Percentiles rank a stretch among this genome's conserved stretches.
These are phyloP conservation scores for Hirudinaria manillensis DNA, from an alignment of 2,888 invertebrate species.

Conservation along the genomic window DNA sequence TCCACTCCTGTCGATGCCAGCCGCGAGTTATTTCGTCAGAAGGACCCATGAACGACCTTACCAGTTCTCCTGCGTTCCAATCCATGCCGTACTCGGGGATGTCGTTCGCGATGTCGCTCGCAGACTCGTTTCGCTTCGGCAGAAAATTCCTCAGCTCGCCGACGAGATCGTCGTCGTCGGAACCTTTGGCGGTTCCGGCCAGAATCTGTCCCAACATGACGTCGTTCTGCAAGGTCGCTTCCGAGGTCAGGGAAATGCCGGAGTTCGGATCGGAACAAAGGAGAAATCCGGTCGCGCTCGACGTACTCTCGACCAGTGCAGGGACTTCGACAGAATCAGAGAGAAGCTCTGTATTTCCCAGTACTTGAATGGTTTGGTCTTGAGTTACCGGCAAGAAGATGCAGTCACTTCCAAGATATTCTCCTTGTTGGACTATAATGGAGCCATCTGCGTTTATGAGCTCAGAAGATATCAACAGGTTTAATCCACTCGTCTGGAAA, in stretches of 20 bases:
- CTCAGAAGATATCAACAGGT: not conserved
- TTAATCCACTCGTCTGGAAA: too few relatives aligned
- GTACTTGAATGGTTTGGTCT: too few relatives aligned
- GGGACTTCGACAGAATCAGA: not conserved
- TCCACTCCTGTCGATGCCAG: not conserved
- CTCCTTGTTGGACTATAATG: too few relatives aligned
- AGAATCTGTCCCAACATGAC: slow-evolving; percentile 19
- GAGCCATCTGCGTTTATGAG: slow-evolving; percentile 1
- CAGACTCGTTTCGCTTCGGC: not conserved
- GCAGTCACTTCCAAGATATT: too few relatives aligned
- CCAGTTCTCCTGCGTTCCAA: slow-evolving; percentile 17
- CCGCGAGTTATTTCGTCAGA: not conserved
- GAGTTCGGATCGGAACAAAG: not conserved
- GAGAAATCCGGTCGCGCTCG: not conserved
- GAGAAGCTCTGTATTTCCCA: not conserved
- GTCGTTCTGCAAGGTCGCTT: slow-evolving; percentile 13
- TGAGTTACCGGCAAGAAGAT: too few relatives aligned
- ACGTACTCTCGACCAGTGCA: not conserved
- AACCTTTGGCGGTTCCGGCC: not conserved
- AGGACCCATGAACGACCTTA: not conserved
- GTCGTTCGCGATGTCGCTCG: slow-evolving; percentile 5
- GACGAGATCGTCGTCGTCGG: slow-evolving; percentile 21
- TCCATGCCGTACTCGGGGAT: slow-evolving; percentile 3
- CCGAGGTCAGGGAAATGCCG: not conserved
- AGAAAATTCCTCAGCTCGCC: not conserved